Evolutionary conservation across 2,888 invertebrate genomes (phyloP), one percentile per base, ranked within the genome.

Genomic region (Bellardia bayeri): DNA sequence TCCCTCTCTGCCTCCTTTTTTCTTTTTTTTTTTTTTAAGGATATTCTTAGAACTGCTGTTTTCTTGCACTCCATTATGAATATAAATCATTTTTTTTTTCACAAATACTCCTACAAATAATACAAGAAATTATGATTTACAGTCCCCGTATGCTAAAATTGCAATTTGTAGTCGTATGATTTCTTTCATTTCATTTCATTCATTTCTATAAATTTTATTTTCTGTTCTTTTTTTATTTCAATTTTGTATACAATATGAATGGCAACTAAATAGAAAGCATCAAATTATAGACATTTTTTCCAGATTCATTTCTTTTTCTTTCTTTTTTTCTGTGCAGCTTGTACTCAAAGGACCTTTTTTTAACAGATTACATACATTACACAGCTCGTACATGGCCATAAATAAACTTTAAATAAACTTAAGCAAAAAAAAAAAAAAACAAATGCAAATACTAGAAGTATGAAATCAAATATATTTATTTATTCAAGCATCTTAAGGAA

Each of bases 251-350:
- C 64, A 68, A 78, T 30, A 75, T 51, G 75, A 82, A 82, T 49
- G 40, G 68, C 54, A 83, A 66, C 81, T 68, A 68, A 66, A 81
- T 58, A 80, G 64, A 69, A 56, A 68, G 85, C 85, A 80, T 82
- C 85, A 85, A 87, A 87, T 87, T 87, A 87, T 87, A 84, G 56
- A 85, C 83, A 56, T 71, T 83, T 78, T 40, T 71, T 45, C 30
- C 33, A 81, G 0, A 9, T 76, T 83, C 69, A 76, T 37, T 72
- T 54, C 16, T 0, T 78, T 79, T 45, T 37, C 40, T 66, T 58
- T 58, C 13, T 37, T 14, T n/a, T 7, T 14, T 63, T 37, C 13
- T 30, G 3, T 56, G 42, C 66, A 66, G 5, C 42, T 56, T 16
- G 45, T 63, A 51, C 80, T 80, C 83, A 80, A 75, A 83, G 80